Evolutionary conservation across 2,113 vertebrate species (phyloP), one percentile per base, ranked within the genome.

Genomic region (Aphyosemion australe): DNA sequence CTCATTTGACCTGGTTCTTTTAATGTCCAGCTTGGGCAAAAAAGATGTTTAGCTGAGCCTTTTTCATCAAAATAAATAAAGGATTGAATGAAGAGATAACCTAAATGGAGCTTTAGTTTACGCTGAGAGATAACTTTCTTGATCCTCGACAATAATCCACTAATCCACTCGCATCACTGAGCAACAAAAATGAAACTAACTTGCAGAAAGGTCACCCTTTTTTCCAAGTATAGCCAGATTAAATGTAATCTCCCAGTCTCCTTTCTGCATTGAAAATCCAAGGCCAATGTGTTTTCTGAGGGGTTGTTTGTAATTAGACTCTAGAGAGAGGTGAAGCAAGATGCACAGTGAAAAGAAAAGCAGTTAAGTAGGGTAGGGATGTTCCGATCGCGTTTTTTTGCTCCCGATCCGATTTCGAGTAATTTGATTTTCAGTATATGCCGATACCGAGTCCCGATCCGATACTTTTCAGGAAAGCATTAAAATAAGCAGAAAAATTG

Each of bases 141-240:
- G 64, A 80, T 82, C 76, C 84, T 42, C 69, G 68, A 46, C 53
- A 21, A 60, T 86, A 81, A 76, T 81, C 81, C 84, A 69, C 34
- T 89, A 87, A 87, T 88, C 89, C 85, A 80, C 76, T 86, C 75
- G 78, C 80, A 87, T 87, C 86, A 84, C 50, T 48, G 61, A 21
- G 47, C 71, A 78, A 66, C 66, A 80, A 69, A 82, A 80, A 83
- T 86, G 59, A 85, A 86, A 86, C 81, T 34, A 74, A 71, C 79
- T 80, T 81, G 52, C 56, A 68, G 72, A 68, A 80, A 89, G 88
- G 87, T 91, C 84, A 88, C 82, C 10, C 80, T 66, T 81, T 71
- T 19, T 19, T 19, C 16, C 32, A 57, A 46, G 47, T 65, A 50
- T 64, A 10, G 85, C 69, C 83, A 81, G 85, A 89, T 89, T 87